Percentiles rank a stretch among this genome's conserved stretches.
phyloP scores from a whole-genome alignment of 2,888 invertebrate species.

The Pristionchus entomophagus region DNA sequence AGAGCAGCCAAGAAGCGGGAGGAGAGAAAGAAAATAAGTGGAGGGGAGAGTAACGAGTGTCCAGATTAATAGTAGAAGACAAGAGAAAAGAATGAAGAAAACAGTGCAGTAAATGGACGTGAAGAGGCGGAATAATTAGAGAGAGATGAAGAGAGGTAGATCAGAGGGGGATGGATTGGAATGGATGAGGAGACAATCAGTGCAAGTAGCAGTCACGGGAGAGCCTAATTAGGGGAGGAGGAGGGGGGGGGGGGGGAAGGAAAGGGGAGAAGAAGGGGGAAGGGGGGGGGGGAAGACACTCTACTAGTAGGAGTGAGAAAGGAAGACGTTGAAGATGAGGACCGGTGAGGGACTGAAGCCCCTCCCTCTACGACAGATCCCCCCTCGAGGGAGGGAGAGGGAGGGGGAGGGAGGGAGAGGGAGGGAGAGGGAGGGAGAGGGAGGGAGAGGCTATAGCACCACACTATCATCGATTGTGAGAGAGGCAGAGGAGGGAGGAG shows the following conservation, averaged over 20 bases:
- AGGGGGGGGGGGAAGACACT: slow-evolving; percentile 34
- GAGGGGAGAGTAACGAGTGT: background rate
- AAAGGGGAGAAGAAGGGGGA: background rate
- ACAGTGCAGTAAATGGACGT: background rate
- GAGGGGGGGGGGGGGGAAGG: slow-evolving; percentile 7
- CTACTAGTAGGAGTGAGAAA: slow-evolving; percentile 29
- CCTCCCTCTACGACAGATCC: background rate
- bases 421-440: background rate
- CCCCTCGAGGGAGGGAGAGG: background rate
- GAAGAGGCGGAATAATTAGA: background rate
- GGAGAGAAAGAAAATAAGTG: background rate
- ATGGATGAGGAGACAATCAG: background rate
- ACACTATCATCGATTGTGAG: slow-evolving; percentile 39
- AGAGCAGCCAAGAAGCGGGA: background rate
- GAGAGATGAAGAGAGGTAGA: slow-evolving; percentile 27
- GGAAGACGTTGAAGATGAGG: background rate
- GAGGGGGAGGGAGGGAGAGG: slow-evolving; percentile 35
- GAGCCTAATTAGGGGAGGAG: slow-evolving; percentile 40
- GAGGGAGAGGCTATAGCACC: slow-evolving; percentile 11
- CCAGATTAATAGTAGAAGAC: background rate
- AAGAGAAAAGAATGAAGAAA: slow-evolving; percentile 1
- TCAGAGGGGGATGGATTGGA: slow-evolving; percentile 46
- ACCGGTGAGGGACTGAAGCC: background rate
- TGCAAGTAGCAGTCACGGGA: slow-evolving; percentile 38
- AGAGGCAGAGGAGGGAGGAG: slow-evolving; percentile 31